Conservation (phyloP, 2,888 invertebrate species). For the Heteromurus nitidus region DNA sequence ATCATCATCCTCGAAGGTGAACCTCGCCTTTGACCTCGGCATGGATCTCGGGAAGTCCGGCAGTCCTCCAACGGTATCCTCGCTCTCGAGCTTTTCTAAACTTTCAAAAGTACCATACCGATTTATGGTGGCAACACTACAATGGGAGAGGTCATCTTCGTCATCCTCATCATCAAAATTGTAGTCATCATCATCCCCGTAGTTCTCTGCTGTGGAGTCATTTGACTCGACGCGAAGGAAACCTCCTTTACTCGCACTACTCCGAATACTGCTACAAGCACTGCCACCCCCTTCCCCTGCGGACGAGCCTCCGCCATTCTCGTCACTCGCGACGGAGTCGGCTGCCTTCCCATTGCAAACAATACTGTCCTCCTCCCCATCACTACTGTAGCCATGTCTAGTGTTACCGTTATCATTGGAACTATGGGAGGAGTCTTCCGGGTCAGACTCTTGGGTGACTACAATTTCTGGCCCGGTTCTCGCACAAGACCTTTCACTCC, state of each 20-base stretch:
- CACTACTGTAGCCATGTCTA: slow-evolving; percentile 60
- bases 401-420: slow-evolving; percentile 44
- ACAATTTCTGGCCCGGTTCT: slow-evolving; percentile 68
- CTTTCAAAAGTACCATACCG: slow-evolving; percentile 73
- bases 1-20: slow-evolving; percentile 71
- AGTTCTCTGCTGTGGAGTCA: slow-evolving; percentile 71
- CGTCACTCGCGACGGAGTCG: slow-evolving; percentile 49
- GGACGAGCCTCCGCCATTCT: slow-evolving; percentile 30
- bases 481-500: neutral
- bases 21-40: slow-evolving; percentile 68
- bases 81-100: slow-evolving; percentile 71
- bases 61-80: slow-evolving; percentile 59
- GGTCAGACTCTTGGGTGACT: slow-evolving; percentile 70
- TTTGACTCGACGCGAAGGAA: slow-evolving; percentile 69
- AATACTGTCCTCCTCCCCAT: slow-evolving; percentile 65
- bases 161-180: slow-evolving; percentile 71
- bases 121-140: slow-evolving; percentile 72
- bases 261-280: slow-evolving; percentile 4
- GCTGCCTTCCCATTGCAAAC: slow-evolving; percentile 45
- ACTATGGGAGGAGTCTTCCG: slow-evolving; percentile 24
- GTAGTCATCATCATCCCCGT: slow-evolving; percentile 73
- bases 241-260: slow-evolving; percentile 34
- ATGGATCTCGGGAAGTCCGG: slow-evolving; percentile 48
- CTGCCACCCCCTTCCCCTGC: slow-evolving; percentile 29
- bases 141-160: slow-evolving; percentile 71